These are phyloP conservation scores for Leptogaster cylindrica DNA, from an alignment of 2,888 invertebrate species.

Conservation along the genomic window DNA sequence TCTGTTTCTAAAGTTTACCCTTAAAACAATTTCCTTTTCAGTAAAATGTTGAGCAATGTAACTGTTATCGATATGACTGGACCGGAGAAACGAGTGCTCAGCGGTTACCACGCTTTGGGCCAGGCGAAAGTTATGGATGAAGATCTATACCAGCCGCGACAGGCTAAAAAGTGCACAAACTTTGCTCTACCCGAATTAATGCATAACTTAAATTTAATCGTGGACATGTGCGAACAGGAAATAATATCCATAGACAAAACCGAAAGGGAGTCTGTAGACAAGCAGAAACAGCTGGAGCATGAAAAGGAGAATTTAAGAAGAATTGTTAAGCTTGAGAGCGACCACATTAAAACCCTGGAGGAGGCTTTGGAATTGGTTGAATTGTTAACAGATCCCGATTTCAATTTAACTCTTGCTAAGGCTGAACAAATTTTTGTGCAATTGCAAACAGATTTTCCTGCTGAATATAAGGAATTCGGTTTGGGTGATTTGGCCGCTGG, in stretches of 20 bases:
- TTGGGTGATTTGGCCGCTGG: constrained; percentile 83
- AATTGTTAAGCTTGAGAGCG: constrained; percentile 73
- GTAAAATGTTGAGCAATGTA: constrained; percentile 78
- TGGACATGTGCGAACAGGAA: constrained; percentile 94
- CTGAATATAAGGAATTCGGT: constrained; percentile 85
- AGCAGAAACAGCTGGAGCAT: constrained; percentile 77
- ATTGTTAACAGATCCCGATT: constrained; percentile 58
- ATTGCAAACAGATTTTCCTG: constrained; percentile 68
- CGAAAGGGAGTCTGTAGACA: constrained; percentile 78
- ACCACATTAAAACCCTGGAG: constrained; percentile 74
- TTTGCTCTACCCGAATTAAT: constrained; percentile 87
- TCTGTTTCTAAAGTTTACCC: not conserved
- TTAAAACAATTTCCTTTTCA: constrained; percentile 48
- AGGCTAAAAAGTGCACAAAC: constrained; percentile 68
- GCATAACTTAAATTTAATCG: constrained; percentile 89
- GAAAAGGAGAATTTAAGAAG: constrained; percentile 76
- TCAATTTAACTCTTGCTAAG: constrained; percentile 60
- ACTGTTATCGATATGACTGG: constrained; percentile 99
- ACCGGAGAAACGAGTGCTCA: constrained; percentile 87
- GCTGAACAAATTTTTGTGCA: constrained; percentile 60
- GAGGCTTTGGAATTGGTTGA: constrained; percentile 73
- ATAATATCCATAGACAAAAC: constrained; percentile 86
- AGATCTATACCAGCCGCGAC: constrained; percentile 71
- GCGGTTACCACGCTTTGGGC: constrained; percentile 90
- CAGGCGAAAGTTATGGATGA: constrained; percentile 67